Base-by-base conservation (phyloP, 1,140 invertebrate species). In the Drosophila lini region DNA sequence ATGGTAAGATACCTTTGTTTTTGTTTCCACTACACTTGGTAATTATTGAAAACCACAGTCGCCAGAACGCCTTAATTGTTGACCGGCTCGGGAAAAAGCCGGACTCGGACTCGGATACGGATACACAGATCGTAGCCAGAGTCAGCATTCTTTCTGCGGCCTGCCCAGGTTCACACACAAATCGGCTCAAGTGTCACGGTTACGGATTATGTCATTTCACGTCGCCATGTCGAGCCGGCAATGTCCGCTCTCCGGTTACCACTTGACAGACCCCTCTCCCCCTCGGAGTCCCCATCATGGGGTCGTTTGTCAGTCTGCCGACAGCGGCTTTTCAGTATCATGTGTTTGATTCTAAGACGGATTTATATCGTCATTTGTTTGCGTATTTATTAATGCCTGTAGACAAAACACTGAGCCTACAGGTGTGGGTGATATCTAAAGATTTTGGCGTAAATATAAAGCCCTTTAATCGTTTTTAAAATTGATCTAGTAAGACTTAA, bases 121-220 rank as follows among this genome's bases (percentile, higher is more conserved):
- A 31, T 25, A 42, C 34, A 25, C 55, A 28, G 22, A 41, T 42
- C 59, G 36, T 11, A 19, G 19, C 34, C 45, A 47, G 36, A 53
- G 41, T 36, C 73, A 28, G 47, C 61, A 75, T 59, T 76, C 73
- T 52, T 60, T 76, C 55, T 71, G 68, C 64, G 68, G 62, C 55
- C 53, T 36, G 53, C 9, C 44, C 64, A 74, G 60, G 64, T 71
- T 85, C 82, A 78, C 81, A 68, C 56, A 62, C 60, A 60, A 70
- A 78, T 85, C 69, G 79, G 64, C 82, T 85, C 79, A 76, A 79
- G 75, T 85, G 79, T 85, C 82, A 82, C 83, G 83, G 64, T 60
- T 67, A 50, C 65, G 75, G 83, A 85, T 85, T 85, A 85, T 86
- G 79, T 85, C 82, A 85, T 62, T 76, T 32, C 61, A 44, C 47